Percentiles rank a stretch among this genome's conserved stretches.
phyloP scores from a whole-genome alignment of 1,140 invertebrate species.

The Calliphora vicina region DNA sequence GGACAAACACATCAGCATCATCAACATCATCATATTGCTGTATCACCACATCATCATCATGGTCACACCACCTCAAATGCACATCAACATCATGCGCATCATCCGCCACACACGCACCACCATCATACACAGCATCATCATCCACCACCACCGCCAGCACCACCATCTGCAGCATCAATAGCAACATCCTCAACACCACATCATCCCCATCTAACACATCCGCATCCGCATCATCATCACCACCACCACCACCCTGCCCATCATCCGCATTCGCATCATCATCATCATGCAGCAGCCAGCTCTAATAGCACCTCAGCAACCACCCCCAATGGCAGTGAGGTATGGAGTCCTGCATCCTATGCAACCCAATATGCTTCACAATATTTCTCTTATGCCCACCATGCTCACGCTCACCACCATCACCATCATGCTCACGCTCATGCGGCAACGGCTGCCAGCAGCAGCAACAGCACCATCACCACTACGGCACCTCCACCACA shows the following conservation, averaged over 20 bases:
- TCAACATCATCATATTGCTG: slow-evolving; percentile 15
- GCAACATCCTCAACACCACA: neutral
- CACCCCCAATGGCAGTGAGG: slow-evolving; percentile 54
- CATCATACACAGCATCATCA: slow-evolving; percentile 19
- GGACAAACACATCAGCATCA: neutral
- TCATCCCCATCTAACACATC: slow-evolving; percentile 33
- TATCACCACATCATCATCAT: neutral
- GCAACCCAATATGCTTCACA: slow-evolving; percentile 59
- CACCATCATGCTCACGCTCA: slow-evolving; percentile 36
- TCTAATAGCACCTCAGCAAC: neutral
- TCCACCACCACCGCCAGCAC: neutral
- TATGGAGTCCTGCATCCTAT: slow-evolving; percentile 64
- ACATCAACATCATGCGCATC: slow-evolving; percentile 20
- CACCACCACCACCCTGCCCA: slow-evolving; percentile 18
- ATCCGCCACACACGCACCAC: slow-evolving; percentile 3
- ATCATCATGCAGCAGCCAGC: neutral
- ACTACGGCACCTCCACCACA: slow-evolving; percentile 50
- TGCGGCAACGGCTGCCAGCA: slow-evolving; percentile 20
- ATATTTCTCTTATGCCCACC: slow-evolving; percentile 58
- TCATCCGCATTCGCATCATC: slow-evolving; percentile 35
- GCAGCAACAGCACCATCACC: slow-evolving; percentile 23
- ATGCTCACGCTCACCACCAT: slow-evolving; percentile 43
- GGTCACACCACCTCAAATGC: slow-evolving; percentile 32
- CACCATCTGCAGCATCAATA: neutral
- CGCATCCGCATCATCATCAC: slow-evolving; percentile 34